These are phyloP conservation scores for Cephus pulcher DNA, from an alignment of 2,888 invertebrate genomes.

Conservation along the genomic window DNA sequence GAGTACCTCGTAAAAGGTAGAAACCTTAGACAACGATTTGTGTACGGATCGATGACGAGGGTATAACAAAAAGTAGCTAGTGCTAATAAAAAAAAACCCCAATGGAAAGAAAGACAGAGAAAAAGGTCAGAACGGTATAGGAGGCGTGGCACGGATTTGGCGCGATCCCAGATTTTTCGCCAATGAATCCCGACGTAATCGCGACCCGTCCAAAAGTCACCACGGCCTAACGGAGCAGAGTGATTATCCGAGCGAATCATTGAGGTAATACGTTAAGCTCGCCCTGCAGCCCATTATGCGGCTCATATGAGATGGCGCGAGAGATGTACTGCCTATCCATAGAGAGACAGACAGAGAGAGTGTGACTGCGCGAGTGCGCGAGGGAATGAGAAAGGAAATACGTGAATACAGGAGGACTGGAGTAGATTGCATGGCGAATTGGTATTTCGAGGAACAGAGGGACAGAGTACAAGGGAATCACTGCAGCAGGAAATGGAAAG, in stretches of 20 bases:
- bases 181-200: conserved; percentile 3
- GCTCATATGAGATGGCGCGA: conserved; percentile 22
- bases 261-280: conserved; percentile 10
- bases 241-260: conserved; percentile 8
- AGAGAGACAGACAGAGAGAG: not conserved
- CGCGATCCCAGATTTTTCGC: conserved; percentile 1
- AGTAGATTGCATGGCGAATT: not conserved
- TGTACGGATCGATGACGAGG: too few relatives aligned
- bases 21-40: too few relatives aligned
- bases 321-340: conserved; percentile 19
- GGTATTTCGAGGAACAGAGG: not conserved
- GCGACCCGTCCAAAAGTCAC: not conserved
- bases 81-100: too few relatives aligned
- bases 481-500: not conserved
- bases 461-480: not conserved
- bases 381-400: not conserved
- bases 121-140: too few relatives aligned
- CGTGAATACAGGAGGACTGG: not conserved
- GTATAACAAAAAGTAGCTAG: too few relatives aligned
- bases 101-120: too few relatives aligned
- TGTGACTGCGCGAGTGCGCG: not conserved
- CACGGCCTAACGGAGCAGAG: conserved; percentile 1
- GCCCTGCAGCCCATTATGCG: conserved; percentile 17
- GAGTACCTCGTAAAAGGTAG: too few relatives aligned
- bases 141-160: not conserved